Base-by-base conservation (phyloP, 2,113 vertebrate genomes). In the Cygnus buccinator region DNA sequence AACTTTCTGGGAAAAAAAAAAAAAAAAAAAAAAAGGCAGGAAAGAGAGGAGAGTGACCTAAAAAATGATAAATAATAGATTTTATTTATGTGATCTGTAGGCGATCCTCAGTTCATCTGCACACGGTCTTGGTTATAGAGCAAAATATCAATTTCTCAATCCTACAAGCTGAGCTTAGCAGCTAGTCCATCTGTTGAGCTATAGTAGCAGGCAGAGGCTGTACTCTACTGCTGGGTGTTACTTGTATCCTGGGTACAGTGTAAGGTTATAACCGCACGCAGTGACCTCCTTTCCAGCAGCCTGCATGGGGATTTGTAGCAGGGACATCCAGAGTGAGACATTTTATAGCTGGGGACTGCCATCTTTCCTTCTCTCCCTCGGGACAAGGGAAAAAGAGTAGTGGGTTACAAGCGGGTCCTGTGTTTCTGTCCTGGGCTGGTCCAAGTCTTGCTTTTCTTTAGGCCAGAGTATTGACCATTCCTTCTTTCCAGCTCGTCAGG, bases 81-180 rank as follows among this genome's bases (percentile, higher is more conserved):
- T 81, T 81, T 68, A 65, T 92, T 80, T 93, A 37, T 71, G 59
- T 80, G 50, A 87, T 90, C 82, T 88, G 75, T 46, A 58, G 59
- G 65, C 1, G 4, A 90, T 88, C 72, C 79, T 89, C 77, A 55
- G 26, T 62, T 95, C 48, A 74, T 87, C 44, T 71, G 78, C n/a
- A 77, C 63, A 39, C 1, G 0, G 52, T 71, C 50, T 92, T 86
- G 83, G 46, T 61, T 61, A 68, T 65, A 77, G 80, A 88, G 90
- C 41, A 80, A 92, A 93, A 95, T 91, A 91, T 74, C 92, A 52
- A 41, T 61, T 90, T 92, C 65, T 86, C 93, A 93, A 33, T 94
- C 88, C 79, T 48, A 33, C 65, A 75, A 93, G 14, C 85, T 59
- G 71, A 61, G 85, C 48, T 94, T 88, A 94, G 68, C 31, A 67